phyloP scores from a whole-genome alignment of 2,113 vertebrate genomes.

The human region DNA sequence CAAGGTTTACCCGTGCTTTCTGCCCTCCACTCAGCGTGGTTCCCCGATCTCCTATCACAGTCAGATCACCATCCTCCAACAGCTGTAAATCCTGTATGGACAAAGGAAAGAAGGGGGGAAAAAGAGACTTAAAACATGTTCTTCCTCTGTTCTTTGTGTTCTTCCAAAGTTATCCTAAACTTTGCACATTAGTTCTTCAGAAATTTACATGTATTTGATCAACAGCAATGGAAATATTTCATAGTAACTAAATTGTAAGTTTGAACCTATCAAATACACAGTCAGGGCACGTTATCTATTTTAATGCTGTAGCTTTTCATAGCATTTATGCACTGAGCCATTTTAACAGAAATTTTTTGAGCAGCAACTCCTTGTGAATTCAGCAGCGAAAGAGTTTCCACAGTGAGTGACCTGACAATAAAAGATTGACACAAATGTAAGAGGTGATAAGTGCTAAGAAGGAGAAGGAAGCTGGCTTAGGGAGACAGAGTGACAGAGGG shows the following conservation, averaged over 20 bases:
- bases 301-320: neutral
- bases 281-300: neutral
- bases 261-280: neutral
- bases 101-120: neutral
- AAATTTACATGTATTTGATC: accelerated
- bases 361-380: accelerated
- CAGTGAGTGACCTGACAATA: neutral
- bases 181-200: neutral
- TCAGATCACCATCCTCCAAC: constrained; percentile 91
- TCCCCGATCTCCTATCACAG: constrained; percentile 94
- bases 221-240: neutral
- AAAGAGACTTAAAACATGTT: neutral
- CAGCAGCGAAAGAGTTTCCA: neutral
- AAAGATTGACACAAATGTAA: neutral
- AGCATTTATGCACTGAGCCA: neutral
- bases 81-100: constrained; percentile 90
- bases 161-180: neutral
- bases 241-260: neutral
- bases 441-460: neutral
- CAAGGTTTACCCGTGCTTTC: constrained; percentile 95
- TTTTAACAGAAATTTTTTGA: neutral
- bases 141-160: neutral
- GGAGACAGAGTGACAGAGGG: neutral
- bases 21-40: constrained; percentile 96
- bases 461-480: neutral